A percentile compares a stretch with the other conserved stretches of the same genome.
These are phyloP conservation scores for Varroa destructor DNA, from an alignment of 1,140 invertebrate genomes.

Conservation along the genomic window DNA sequence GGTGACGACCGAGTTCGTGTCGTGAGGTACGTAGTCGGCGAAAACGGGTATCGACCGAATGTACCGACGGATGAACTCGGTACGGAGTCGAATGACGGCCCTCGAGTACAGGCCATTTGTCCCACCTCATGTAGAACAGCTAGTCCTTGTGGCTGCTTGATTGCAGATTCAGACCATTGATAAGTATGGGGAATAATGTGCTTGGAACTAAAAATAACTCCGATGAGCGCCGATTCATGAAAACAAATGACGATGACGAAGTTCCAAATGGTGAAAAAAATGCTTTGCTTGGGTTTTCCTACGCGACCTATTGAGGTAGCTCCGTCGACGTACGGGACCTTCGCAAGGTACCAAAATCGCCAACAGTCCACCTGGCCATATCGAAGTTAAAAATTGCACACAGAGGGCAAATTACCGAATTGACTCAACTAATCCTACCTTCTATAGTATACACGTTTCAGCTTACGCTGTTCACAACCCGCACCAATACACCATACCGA, in stretches of 20 bases:
- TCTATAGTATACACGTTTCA: too few relatives aligned
- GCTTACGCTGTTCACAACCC: too few relatives aligned
- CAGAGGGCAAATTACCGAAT: too few relatives aligned
- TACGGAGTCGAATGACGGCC: conserved; percentile 8
- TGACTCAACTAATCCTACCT: too few relatives aligned
- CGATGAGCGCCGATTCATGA: too few relatives aligned
- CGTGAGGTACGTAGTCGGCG: conserved; percentile 28
- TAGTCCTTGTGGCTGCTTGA: background rate
- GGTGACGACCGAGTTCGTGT: conserved; percentile 32
- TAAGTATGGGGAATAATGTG: background rate
- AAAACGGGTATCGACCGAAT: conserved; percentile 8
- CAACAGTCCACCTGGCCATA: background rate
- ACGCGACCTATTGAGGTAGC: background rate
- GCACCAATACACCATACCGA: too few relatives aligned
- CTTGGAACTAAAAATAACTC: too few relatives aligned
- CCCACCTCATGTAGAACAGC: conserved; percentile 8
- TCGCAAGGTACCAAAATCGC: background rate
- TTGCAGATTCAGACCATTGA: background rate
- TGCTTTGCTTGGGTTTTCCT: too few relatives aligned
- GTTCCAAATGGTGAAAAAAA: too few relatives aligned
- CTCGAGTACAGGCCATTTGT: conserved; percentile 16
- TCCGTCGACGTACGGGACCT: conserved; percentile 14
- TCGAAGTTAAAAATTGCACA: too few relatives aligned
- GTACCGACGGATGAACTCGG: conserved; percentile 20
- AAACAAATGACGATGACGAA: too few relatives aligned